phyloP scores from a whole-genome alignment of 1,140 invertebrate species.

The Steinernema feltiae region DNA sequence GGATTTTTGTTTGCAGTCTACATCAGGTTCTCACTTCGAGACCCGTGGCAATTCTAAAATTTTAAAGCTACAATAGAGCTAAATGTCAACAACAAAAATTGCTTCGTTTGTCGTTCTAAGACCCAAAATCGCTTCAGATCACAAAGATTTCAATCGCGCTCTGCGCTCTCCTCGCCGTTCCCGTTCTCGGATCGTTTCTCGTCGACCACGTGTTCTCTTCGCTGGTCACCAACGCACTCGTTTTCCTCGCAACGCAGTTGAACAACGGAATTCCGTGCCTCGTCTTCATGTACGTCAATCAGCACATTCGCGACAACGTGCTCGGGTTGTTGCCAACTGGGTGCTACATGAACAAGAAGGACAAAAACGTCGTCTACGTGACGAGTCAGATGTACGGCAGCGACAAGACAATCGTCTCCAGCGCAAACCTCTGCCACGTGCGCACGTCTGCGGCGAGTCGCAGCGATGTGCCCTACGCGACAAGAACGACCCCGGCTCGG shows the following conservation, averaged over 20 bases:
- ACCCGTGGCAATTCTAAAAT: too few relatives aligned
- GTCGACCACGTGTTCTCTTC: background rate
- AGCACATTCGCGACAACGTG: background rate
- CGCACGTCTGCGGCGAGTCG: background rate
- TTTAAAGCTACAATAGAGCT: too few relatives aligned
- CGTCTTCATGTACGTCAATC: background rate
- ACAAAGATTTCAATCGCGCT: background rate
- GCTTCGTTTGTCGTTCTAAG: too few relatives aligned
- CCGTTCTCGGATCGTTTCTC: background rate
- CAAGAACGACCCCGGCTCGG: too few relatives aligned
- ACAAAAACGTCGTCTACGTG: background rate
- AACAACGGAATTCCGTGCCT: conserved; percentile 5
- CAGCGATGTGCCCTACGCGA: background rate
- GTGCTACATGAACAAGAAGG: background rate
- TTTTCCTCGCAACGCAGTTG: background rate
- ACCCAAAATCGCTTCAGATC: background rate
- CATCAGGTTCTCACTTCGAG: too few relatives aligned
- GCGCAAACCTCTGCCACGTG: too few relatives aligned
- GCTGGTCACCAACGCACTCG: background rate
- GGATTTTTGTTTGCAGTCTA: too few relatives aligned
- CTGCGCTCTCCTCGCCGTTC: background rate
- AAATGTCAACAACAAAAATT: too few relatives aligned
- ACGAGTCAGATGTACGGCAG: background rate
- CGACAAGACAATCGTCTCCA: background rate
- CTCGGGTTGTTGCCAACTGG: background rate